These are phyloP conservation scores for Vanessa tameamea DNA, from an alignment of 1,140 invertebrate genomes.

Conservation along the genomic window DNA sequence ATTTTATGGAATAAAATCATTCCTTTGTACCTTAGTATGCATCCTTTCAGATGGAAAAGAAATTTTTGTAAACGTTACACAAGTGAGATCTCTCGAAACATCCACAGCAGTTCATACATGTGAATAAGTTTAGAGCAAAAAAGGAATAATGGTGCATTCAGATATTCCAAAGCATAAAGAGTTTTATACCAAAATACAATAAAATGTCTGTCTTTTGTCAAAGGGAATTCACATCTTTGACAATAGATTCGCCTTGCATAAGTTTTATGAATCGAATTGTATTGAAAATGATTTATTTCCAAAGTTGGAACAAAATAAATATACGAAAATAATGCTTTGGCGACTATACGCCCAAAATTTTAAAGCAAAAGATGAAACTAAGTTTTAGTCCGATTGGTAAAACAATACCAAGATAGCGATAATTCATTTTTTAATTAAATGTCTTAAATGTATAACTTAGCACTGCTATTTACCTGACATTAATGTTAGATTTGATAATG, in stretches of 20 bases:
- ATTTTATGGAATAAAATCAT: neutral
- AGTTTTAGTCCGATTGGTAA: neutral
- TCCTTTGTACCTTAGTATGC: neutral
- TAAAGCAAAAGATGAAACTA: neutral
- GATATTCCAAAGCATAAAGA: neutral
- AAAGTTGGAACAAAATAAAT: neutral
- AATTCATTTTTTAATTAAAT: no score
- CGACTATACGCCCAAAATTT: neutral
- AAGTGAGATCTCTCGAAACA: neutral
- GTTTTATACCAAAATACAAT: constrained; percentile 12
- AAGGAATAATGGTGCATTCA: neutral
- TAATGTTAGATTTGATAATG: no score
- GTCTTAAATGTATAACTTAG: no score
- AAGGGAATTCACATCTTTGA: constrained; percentile 1
- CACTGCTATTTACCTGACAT: no score
- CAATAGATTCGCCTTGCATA: constrained; percentile 4
- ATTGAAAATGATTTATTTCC: constrained; percentile 7
- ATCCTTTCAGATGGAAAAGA: neutral
- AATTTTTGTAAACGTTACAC: neutral
- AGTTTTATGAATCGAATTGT: neutral
- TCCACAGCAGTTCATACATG: neutral
- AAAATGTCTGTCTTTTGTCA: constrained; percentile 2
- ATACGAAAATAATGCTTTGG: neutral
- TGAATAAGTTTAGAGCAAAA: neutral
- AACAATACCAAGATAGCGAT: no score